Evolutionary conservation across 2,888 invertebrate genomes (phyloP), one percentile per base, ranked within the genome.

Genomic region (Meloe dianella): DNA sequence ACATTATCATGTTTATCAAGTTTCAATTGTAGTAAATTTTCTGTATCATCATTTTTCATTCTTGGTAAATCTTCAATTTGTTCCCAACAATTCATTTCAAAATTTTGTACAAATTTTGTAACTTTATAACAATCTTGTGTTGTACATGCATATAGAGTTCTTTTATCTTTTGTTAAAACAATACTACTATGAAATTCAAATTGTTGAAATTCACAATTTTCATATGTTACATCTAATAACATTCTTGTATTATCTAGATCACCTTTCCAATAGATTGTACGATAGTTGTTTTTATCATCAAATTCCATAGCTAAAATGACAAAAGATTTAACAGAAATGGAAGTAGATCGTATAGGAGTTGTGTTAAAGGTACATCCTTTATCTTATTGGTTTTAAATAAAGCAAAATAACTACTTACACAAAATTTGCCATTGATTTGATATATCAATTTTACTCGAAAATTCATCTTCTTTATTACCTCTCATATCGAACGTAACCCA

Each of bases 401-500:
- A n/a, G 60, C 12, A 17, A 58, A 24, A 29, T 29, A 12, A 24
- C 56, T 20, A 76, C 85, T 85, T 82, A 92, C 92, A 85, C 61
- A 93, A 84, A 77, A 94, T 91, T 71, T 90, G 90, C 93, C 94
- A 94, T 61, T 86, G 85, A 10, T 85, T 84, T 24, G 86, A 85
- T n/a, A n/a, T n/a, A 75, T 90, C 86, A 65, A 86, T 83, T 61
- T 89, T 86, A 54, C 88, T 86, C 57, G 84, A 75, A 3, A 88
- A 89, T 0, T 87, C 88, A 0, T 88, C 86, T 67, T 92, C 84
- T 24, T 89, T 85, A 76, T 92, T 92, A 0, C 94, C 95, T 0
- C 94, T 85, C 87, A 94, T 89, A 79, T 90, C 92, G 80, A 90
- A 94, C 73, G 88, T 88, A 8, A 91, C 90, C 93, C 94, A 95